phyloP scores from a whole-genome alignment of 2,797 vertebrate species.

The Sparidentex hasta region DNA sequence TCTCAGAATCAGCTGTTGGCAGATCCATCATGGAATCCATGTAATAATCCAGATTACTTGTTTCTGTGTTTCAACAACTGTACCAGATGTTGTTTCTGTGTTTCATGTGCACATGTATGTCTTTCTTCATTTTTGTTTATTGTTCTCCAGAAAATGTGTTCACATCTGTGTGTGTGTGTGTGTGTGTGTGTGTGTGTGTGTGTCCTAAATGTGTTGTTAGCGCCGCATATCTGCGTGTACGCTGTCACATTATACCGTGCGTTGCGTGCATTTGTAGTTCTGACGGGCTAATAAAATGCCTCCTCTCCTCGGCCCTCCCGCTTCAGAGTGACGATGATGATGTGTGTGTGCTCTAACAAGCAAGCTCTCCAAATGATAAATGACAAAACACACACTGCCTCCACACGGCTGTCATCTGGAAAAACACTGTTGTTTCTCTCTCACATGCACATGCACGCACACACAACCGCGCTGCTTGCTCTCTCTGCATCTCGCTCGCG shows the following conservation, averaged over 20 bases:
- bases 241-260: constrained; percentile 26
- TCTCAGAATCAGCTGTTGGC: neutral
- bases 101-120: neutral
- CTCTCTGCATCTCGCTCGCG: constrained; percentile 13
- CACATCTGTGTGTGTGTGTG: neutral
- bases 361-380: constrained; percentile 73
- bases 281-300: constrained; percentile 64
- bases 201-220: neutral
- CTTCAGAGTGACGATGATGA: constrained; percentile 71
- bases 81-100: neutral
- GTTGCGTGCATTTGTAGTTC: constrained; percentile 39
- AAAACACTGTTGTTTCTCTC: constrained; percentile 38
- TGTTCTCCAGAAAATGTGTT: neutral
- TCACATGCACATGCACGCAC: constrained; percentile 6
- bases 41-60: neutral
- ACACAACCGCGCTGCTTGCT: neutral
- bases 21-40: constrained; percentile 5
- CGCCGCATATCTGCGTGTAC: constrained; percentile 1
- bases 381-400: constrained; percentile 61
- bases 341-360: constrained; percentile 65
- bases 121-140: neutral
- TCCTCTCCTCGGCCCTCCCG: constrained; percentile 51
- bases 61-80: neutral
- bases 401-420: constrained; percentile 58
- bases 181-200: neutral